These are phyloP conservation scores for Melanaphis sacchari DNA, from an alignment of 1,140 invertebrate genomes.

Conservation along the genomic window DNA sequence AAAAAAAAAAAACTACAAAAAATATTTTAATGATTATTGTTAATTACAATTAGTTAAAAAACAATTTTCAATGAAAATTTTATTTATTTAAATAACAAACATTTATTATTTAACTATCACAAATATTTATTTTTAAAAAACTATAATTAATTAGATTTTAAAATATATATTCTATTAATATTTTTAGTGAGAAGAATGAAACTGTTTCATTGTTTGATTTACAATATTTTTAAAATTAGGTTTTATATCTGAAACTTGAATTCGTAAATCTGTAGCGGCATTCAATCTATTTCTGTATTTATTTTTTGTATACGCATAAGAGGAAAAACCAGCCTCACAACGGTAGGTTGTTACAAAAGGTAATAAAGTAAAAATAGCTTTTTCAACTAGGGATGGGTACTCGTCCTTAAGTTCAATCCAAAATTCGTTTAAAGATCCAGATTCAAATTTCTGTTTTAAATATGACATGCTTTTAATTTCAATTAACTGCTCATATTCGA, in stretches of 20 bases:
- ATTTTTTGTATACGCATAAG: not conserved
- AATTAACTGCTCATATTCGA: constrained; percentile 17
- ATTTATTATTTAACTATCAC: no score
- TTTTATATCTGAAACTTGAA: not conserved
- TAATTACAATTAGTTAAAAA: no score
- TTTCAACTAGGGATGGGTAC: not conserved
- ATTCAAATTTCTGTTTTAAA: constrained; percentile 10
- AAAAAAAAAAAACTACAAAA: no score
- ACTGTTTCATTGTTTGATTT: no score
- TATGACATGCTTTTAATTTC: constrained; percentile 9
- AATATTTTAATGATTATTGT: no score
- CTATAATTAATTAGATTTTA: no score
- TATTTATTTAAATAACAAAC: no score
- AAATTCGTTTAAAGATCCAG: not conserved
- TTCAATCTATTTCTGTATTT: constrained; percentile 5
- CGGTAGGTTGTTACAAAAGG: constrained; percentile 3
- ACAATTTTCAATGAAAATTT: no score
- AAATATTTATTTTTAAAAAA: not conserved
- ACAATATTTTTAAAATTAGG: no score
- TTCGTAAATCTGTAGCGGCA: not conserved
- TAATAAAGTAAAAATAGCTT: constrained; percentile 1
- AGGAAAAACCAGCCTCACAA: constrained; percentile 1
- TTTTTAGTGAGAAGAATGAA: no score
- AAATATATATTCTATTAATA: no score
- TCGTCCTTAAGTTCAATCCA: not conserved